Conservation (phyloP, 2,888 invertebrate genomes). For the Lasioglossum morio region DNA sequence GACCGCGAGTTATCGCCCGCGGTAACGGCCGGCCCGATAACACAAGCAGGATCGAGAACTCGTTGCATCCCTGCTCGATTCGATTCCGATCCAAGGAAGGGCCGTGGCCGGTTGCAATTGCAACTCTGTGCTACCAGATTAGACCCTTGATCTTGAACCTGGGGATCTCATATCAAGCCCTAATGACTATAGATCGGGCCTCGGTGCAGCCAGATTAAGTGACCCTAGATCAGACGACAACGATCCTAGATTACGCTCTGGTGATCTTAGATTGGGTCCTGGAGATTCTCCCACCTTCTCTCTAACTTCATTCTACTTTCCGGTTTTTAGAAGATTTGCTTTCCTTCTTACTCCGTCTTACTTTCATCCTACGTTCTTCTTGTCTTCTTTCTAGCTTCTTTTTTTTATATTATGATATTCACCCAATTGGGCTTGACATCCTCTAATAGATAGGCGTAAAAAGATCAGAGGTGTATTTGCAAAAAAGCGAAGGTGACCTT, state of each 20-base stretch:
- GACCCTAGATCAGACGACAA: neutral
- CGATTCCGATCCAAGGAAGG: neutral
- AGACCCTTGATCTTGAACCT: neutral
- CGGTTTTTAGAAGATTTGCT: no score
- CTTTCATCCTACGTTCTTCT: no score
- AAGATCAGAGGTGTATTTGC: no score
- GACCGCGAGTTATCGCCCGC: conserved; percentile 68
- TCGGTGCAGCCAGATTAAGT: neutral
- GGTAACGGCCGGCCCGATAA: conserved; percentile 61
- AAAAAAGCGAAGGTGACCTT: no score
- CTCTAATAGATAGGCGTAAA: no score
- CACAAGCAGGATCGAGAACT: neutral
- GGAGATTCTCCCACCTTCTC: neutral
- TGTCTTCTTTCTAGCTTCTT: no score
- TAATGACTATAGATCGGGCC: neutral
- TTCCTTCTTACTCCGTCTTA: no score
- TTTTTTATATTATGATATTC: no score
- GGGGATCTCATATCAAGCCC: neutral
- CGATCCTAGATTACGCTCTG: neutral
- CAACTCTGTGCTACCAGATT: neutral
- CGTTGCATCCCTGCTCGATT: neutral
- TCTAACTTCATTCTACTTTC: neutral
- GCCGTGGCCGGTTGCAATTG: neutral
- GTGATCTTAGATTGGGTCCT: neutral
- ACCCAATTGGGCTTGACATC: no score